Evolutionary conservation across 2,888 invertebrate genomes (phyloP).

Genomic region (Melieria picta): DNA sequence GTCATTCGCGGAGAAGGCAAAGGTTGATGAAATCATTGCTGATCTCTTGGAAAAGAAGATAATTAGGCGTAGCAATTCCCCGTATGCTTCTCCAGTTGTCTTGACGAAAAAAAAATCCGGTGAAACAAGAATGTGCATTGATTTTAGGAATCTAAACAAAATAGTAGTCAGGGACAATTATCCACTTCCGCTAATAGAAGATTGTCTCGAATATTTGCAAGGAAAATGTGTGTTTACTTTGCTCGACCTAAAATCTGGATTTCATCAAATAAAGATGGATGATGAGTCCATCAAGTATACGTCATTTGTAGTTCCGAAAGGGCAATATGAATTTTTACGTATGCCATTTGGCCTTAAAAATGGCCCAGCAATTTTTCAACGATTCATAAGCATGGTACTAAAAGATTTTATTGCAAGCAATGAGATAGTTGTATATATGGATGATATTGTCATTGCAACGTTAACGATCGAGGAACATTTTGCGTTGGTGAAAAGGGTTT

Average conservation of each 20-base stretch:
- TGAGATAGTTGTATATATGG: conserved; percentile 27
- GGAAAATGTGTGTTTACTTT: conserved; percentile 42
- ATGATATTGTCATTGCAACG: conserved; percentile 16
- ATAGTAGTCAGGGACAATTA: conserved; percentile 31
- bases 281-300: conserved; percentile 43
- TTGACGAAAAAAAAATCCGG: conserved; percentile 33
- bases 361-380: conserved; percentile 40
- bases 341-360: conserved; percentile 31
- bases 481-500: conserved; percentile 5
- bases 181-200: conserved; percentile 37
- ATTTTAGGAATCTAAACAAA: conserved; percentile 10
- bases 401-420: no score
- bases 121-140: conserved; percentile 22
- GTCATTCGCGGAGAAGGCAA: conserved; percentile 30
- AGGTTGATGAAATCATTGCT: conserved; percentile 34
- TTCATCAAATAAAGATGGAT: conserved; percentile 42
- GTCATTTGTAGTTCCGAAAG: conserved; percentile 45
- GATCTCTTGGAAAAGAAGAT: conserved; percentile 35
- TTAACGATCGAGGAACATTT: conserved; percentile 15
- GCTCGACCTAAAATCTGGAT: conserved; percentile 44
- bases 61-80: conserved; percentile 38
- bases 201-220: conserved; percentile 35
- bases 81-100: conserved; percentile 38
- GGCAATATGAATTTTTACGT: conserved; percentile 42
- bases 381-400: conserved; percentile 31